Conservation (phyloP, 2,113 vertebrate genomes). For the Spermophilus dauricus region DNA sequence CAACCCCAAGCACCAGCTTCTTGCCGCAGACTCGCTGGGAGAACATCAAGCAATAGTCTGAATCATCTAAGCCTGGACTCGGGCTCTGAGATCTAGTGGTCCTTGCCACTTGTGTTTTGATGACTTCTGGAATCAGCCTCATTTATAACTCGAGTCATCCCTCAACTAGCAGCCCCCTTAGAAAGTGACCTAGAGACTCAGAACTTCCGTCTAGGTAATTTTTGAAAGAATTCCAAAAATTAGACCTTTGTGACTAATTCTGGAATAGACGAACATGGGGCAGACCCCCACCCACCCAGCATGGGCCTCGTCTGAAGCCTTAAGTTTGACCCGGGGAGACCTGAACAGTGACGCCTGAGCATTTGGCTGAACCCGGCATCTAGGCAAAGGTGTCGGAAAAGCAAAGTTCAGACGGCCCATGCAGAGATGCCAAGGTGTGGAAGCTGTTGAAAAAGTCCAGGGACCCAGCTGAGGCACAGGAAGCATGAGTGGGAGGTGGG, state of each 20-base stretch:
- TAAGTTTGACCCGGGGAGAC: not conserved
- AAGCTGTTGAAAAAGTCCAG: not conserved
- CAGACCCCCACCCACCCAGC: not conserved
- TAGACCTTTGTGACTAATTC: no score
- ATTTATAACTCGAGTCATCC: no score
- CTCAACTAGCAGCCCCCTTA: not conserved
- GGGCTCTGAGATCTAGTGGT: no score
- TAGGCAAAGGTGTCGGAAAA: not conserved
- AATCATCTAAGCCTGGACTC: no score
- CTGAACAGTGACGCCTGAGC: not conserved
- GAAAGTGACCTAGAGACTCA: no score
- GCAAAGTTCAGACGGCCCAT: not conserved
- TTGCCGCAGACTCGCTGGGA: no score
- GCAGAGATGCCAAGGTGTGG: not conserved
- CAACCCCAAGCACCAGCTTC: no score
- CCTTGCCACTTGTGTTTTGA: no score
- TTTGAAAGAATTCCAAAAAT: no score
- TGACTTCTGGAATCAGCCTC: no score
- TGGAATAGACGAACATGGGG: not conserved
- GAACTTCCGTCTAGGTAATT: no score
- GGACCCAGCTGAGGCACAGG: not conserved
- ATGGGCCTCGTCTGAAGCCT: fast-evolving
- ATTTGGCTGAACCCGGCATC: not conserved
- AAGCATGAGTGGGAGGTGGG: fast-evolving
- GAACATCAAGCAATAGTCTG: no score